A percentile compares a stretch with the other conserved stretches of the same genome.
These are phyloP conservation scores for Paramacrobiotus metropolitanus DNA, from an alignment of 1,140 invertebrate species.

Conservation along the genomic window DNA sequence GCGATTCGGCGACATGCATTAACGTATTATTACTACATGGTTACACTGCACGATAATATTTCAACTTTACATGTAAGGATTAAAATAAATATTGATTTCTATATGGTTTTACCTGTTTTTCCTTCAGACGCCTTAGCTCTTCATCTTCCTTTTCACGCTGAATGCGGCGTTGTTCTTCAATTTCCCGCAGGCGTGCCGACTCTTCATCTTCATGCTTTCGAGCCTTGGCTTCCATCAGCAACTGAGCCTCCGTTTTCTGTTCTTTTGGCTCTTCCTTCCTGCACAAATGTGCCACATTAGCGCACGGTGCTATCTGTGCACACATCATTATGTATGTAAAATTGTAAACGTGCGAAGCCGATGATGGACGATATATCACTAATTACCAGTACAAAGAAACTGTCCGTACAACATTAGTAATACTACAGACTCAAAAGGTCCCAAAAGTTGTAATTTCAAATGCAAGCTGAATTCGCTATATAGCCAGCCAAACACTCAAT, in stretches of 20 bases:
- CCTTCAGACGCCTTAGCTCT: slow-evolving; percentile 73
- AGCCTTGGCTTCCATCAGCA: slow-evolving; percentile 16
- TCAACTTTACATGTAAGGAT: neutral
- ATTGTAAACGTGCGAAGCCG: too few species aligned
- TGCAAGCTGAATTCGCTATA: too few species aligned
- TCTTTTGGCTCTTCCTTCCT: slow-evolving; percentile 10
- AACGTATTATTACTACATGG: neutral
- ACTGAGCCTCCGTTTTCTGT: slow-evolving; percentile 14
- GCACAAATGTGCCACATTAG: neutral
- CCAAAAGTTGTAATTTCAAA: too few species aligned
- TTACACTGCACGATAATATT: neutral
- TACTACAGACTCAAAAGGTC: too few species aligned
- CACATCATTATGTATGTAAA: too few species aligned
- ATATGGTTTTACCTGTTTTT: slow-evolving; percentile 40
- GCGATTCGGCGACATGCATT: neutral
- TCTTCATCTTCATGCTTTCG: slow-evolving; percentile 44
- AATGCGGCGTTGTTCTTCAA: slow-evolving; percentile 64
- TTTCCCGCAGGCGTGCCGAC: slow-evolving; percentile 43
- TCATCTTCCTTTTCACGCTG: slow-evolving; percentile 81
- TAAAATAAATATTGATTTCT: slow-evolving; percentile 10
- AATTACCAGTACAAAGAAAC: too few species aligned
- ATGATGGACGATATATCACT: too few species aligned
- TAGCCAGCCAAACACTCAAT: too few species aligned
- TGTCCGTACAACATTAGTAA: too few species aligned
- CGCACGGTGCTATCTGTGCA: too few species aligned